These are phyloP conservation scores for Laspeyria flexula DNA, from an alignment of 2,888 invertebrate genomes.

Conservation along the genomic window DNA sequence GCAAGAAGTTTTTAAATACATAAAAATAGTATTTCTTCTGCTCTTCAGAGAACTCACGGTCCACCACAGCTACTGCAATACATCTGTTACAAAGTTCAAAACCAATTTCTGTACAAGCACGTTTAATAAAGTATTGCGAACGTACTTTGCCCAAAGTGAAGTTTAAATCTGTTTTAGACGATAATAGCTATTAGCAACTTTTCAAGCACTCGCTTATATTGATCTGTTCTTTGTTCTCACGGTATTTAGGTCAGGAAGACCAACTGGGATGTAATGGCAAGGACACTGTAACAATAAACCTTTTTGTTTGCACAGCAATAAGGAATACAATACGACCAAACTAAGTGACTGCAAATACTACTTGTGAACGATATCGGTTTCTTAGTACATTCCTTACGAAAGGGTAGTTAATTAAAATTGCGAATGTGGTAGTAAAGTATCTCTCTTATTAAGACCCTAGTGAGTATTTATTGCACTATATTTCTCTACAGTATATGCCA, in stretches of 20 bases:
- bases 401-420: slow-evolving; percentile 7
- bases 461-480: slow-evolving; percentile 1
- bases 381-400: background rate
- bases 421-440: slow-evolving; percentile 3
- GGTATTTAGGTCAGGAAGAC: slow-evolving; percentile 33
- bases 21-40: background rate
- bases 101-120: slow-evolving; percentile 41
- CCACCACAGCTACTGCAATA: slow-evolving; percentile 17
- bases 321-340: slow-evolving; percentile 13
- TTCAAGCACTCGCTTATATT: slow-evolving; percentile 35
- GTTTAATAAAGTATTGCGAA: slow-evolving; percentile 48
- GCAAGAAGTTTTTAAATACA: too few species aligned
- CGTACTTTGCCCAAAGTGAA: slow-evolving; percentile 41
- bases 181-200: slow-evolving; percentile 54
- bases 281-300: slow-evolving; percentile 33
- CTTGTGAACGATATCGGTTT: slow-evolving; percentile 30
- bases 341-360: slow-evolving; percentile 35
- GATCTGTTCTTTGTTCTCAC: slow-evolving; percentile 43
- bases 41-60: background rate
- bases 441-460: slow-evolving; percentile 5
- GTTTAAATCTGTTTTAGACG: slow-evolving; percentile 53
- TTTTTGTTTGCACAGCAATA: slow-evolving; percentile 31
- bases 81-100: slow-evolving; percentile 38
- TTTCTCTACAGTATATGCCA: background rate
- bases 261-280: slow-evolving; percentile 28